Evolutionary conservation across 2,888 invertebrate genomes (phyloP), one percentile per base, ranked within the genome.

Genomic region (Mesodorylaimus sp.): DNA sequence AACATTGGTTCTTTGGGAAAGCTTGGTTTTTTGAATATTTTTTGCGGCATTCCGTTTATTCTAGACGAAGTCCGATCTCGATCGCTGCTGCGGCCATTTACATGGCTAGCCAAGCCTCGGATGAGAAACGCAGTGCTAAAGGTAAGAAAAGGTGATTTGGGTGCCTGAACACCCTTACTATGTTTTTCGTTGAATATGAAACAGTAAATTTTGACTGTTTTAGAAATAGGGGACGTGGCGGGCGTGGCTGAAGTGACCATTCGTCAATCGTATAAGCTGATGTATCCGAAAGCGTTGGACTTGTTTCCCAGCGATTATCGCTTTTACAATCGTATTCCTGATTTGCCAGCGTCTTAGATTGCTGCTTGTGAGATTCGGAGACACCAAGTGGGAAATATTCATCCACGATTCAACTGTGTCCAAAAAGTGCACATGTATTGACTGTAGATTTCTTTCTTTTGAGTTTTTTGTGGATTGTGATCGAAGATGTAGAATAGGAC

Each of bases 81-180:
- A 91, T 97, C 1, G 91, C 97, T 0, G 97, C 97, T 5, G 95
- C 97, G 45, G 93, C 97, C 48, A 99, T 97, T 63, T 97, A 95
- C 64, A 95, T 97, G 95, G 95, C 97, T 1, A 91, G 91, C 16
- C 93, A 89, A 72, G 83, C 80, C 62, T 88, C 87, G 0, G 86
- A 85, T 59, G 83, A 86, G 64, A 85, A 93, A 65, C 79, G 84
- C 59, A 84, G 85, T 55, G 89, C 89, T 66, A 91, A 89, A 69
- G 72, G 73, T 73, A 51, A 41, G 16, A 32, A 44, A 29, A 42
- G 19, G 19, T 21, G 19, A 42, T 10, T 7, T 42, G 24, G 7
- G 21, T 42, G n/a, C 10, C 42, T 7, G 10, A 42, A 7, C 42
- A 23, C 21, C n/a, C 21, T 42, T 7, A 42, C 42, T 10, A n/a